phyloP scores from a whole-genome alignment of 2,113 vertebrate species.

The Macquaria ambigua region DNA sequence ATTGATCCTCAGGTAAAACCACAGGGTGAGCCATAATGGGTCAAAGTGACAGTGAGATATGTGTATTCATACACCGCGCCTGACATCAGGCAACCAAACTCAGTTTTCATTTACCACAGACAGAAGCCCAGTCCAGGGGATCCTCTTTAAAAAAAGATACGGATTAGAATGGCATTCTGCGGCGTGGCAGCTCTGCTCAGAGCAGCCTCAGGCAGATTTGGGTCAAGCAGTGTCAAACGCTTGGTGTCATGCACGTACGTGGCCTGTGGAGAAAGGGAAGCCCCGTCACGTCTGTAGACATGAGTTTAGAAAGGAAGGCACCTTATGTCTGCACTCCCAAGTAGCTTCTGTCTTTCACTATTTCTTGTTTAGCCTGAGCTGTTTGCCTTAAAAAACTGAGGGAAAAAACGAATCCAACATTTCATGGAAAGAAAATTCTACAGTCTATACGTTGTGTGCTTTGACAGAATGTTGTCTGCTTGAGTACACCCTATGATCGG shows the following conservation, averaged over 20 bases:
- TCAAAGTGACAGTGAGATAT: constrained; percentile 48
- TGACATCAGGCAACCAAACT: constrained; percentile 46
- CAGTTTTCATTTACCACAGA: constrained; percentile 48
- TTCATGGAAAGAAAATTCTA: neutral
- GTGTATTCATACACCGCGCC: constrained; percentile 34
- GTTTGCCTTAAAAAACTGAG: neutral
- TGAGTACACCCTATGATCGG: neutral
- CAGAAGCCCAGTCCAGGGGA: constrained; percentile 12
- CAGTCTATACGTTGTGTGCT: neutral
- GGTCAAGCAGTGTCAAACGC: constrained; percentile 70
- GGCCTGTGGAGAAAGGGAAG: constrained; percentile 42
- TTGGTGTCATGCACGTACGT: constrained; percentile 30
- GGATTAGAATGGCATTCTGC: constrained; percentile 38
- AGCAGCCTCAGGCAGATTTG: constrained; percentile 69
- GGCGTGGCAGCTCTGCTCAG: constrained; percentile 20
- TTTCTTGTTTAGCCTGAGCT: neutral
- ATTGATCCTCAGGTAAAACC: constrained; percentile 66
- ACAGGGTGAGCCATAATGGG: constrained; percentile 44
- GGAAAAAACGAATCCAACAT: neutral
- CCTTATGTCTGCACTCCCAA: constrained; percentile 21
- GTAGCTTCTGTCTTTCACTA: neutral
- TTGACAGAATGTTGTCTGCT: neutral
- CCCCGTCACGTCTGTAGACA: constrained; percentile 32
- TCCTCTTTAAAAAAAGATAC: constrained; percentile 14
- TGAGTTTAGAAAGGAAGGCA: constrained; percentile 17